Evolutionary conservation across 35 echinoderm and acorn worm genomes (phyloP).

Genomic region (Apostichopus japonicus): DNA sequence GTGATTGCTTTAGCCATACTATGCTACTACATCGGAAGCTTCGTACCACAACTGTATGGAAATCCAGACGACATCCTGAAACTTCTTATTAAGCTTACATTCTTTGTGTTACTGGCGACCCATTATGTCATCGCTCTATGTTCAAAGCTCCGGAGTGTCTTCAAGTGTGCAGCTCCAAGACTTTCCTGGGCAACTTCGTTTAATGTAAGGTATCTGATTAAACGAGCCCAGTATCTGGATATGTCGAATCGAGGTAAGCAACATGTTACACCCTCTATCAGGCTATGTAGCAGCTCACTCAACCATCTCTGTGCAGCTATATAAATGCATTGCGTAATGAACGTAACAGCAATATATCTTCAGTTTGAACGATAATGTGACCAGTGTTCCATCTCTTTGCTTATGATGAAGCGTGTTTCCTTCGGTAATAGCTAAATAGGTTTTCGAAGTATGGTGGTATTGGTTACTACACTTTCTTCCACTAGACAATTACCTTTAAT

Average conservation of each 20-base stretch:
- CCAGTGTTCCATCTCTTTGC: too few species aligned
- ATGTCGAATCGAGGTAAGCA: background rate
- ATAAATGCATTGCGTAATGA: too few species aligned
- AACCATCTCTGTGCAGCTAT: too few species aligned
- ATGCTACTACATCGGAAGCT: background rate
- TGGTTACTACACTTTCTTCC: too few species aligned
- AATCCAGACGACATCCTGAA: background rate
- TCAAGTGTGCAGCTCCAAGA: background rate
- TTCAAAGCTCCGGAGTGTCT: background rate
- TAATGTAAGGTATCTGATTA: background rate
- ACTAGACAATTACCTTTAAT: too few species aligned
- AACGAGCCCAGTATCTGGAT: constrained; percentile 11
- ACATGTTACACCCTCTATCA: too few species aligned
- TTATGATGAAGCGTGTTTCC: too few species aligned
- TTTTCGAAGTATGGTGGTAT: too few species aligned
- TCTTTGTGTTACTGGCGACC: background rate
- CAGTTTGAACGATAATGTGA: too few species aligned
- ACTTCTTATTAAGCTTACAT: background rate
- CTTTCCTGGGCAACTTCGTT: constrained; percentile 9
- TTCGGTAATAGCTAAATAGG: too few species aligned
- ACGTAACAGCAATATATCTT: too few species aligned
- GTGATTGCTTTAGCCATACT: background rate
- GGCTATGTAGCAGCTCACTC: too few species aligned
- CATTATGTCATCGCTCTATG: background rate
- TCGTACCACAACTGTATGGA: background rate